A percentile compares a stretch with the other conserved stretches of the same genome.
Conservation (phyloP, 2,888 invertebrate species). For the Leptinotarsa rubiginosa region DNA sequence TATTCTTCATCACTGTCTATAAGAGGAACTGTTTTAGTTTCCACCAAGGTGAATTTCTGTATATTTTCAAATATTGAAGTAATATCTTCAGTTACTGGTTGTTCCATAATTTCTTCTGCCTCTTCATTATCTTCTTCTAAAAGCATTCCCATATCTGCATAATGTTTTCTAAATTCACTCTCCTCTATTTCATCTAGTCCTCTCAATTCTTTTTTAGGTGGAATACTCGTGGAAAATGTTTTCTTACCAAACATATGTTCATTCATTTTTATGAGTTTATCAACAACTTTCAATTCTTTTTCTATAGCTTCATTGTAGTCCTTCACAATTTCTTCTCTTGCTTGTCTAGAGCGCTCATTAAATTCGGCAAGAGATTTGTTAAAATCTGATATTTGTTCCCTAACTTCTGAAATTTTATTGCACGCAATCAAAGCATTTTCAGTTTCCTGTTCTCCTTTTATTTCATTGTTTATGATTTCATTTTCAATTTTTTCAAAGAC, state of each 20-base stretch:
- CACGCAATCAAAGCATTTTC: slow-evolving; percentile 48
- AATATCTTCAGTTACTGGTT: slow-evolving; percentile 17
- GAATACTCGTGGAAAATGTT: not conserved
- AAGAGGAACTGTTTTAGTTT: not conserved
- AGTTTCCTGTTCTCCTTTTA: slow-evolving; percentile 29
- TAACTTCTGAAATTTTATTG: slow-evolving; percentile 53
- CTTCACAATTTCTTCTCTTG: slow-evolving; percentile 51
- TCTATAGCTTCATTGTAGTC: slow-evolving; percentile 57
- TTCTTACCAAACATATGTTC: slow-evolving; percentile 32
- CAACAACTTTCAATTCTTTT: slow-evolving; percentile 50
- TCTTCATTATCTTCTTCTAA: slow-evolving; percentile 39
- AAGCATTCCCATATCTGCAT: slow-evolving; percentile 50
- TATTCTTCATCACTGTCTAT: slow-evolving; percentile 19
- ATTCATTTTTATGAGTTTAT: slow-evolving; percentile 44
- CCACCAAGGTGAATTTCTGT: not conserved
- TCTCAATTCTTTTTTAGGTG: slow-evolving; percentile 18
- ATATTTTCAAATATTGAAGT: slow-evolving; percentile 29
- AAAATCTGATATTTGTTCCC: slow-evolving; percentile 51
- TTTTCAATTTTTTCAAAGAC: slow-evolving; percentile 48
- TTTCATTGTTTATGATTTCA: slow-evolving; percentile 32
- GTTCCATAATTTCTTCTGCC: slow-evolving; percentile 26
- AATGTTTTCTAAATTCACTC: slow-evolving; percentile 46
- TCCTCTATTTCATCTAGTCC: slow-evolving; percentile 31
- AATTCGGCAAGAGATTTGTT: slow-evolving; percentile 52
- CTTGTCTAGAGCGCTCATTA: slow-evolving; percentile 46